Evolutionary conservation across 2,797 vertebrate species (phyloP), one percentile per base, ranked within the genome.

Genomic region (Phrynocephalus vlangalii): DNA sequence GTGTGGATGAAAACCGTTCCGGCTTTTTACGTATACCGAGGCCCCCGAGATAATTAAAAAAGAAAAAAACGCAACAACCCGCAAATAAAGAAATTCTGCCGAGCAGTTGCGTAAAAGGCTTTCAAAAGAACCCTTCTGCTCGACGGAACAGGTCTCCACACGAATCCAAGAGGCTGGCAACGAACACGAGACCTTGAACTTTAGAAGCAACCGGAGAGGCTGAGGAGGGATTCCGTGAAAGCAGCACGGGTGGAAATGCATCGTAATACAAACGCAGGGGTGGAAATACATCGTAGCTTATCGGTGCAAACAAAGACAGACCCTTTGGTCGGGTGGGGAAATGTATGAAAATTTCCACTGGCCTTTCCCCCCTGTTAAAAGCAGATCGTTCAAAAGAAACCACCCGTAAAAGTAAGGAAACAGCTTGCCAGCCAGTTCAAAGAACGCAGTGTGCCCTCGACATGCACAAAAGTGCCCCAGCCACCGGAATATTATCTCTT

Each of bases 91-190:
- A 89, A 88, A 80, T 92, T 91, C 72, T 33, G 84, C 60, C 26
- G 52, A 91, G 77, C 18, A 24, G 38, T 52, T 85, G 83, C 48
- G 50, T 66, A 52, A 79, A 38, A 68, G 52, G 79, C 71, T 90
- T 33, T 67, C 78, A 89, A 90, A 88, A 89, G 90, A 82, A 60
- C 16, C 87, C 56, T 83, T 92, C 81, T 84, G 82, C 78, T 87
- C 28, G 60, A 90, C 50, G 2, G 52, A 85, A 85, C 91, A 48
- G 83, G 83, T 82, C 90, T 92, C 90, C 78, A 83, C 90, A 89
- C 38, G 71, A 90, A 85, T 84, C 78, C 75, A 48, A 18, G 73
- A 83, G 81, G 86, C 87, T 1, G 71, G 78, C 85, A 77, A 84
- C 91, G 86, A 82, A 78, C 26, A 71, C 38, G 72, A 71, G 82